Conservation (phyloP, 2,797 vertebrate species). For the Neosilurus mollespiculum region DNA sequence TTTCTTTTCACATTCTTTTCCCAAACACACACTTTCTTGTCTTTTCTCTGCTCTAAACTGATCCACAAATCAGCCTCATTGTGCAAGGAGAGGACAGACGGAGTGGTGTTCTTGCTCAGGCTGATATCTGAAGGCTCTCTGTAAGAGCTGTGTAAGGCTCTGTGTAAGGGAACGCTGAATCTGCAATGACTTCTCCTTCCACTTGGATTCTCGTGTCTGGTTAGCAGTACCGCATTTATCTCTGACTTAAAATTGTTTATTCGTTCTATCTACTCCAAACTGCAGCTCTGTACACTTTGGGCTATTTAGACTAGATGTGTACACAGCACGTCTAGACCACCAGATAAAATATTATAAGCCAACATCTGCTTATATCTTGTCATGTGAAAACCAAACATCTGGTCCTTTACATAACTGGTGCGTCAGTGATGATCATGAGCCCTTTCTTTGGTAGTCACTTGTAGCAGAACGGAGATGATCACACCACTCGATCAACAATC, state of each 20-base stretch:
- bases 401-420: too few species aligned
- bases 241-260: conserved; percentile 23
- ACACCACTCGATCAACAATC: conserved; percentile 10
- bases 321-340: not conserved
- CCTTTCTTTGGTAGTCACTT: not conserved
- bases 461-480: not conserved
- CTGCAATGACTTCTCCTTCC: conserved; percentile 12
- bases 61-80: conserved; percentile 63
- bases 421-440: conserved; percentile 24
- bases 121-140: conserved; percentile 22
- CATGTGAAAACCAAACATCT: not conserved
- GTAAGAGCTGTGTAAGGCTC: conserved; percentile 23
- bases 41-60: conserved; percentile 59
- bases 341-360: conserved; percentile 23
- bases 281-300: not conserved
- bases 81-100: conserved; percentile 61
- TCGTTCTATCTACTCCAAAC: not conserved
- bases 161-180: conserved; percentile 45
- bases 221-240: conserved; percentile 18
- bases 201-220: conserved; percentile 35
- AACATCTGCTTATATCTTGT: not conserved
- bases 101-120: conserved; percentile 46
- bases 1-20: conserved; percentile 31
- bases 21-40: conserved; percentile 65
- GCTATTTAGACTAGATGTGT: not conserved